phyloP scores from a whole-genome alignment of 2,113 vertebrate species.

The Telmatochromis sp. region DNA sequence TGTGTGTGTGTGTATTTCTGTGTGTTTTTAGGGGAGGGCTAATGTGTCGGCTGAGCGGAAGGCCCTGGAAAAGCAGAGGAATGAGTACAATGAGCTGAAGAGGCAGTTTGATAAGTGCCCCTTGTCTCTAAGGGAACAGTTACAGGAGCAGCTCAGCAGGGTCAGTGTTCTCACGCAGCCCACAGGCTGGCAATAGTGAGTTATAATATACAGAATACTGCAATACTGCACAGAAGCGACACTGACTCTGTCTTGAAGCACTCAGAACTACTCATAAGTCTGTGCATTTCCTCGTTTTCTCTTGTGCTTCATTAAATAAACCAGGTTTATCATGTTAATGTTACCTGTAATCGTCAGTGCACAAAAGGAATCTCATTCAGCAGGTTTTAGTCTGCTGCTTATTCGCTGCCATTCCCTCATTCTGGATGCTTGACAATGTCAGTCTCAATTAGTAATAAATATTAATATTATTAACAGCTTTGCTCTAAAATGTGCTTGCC shows the following conservation, averaged over 20 bases:
- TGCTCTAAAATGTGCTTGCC: conserved; percentile 37
- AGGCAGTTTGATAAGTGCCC: conserved; percentile 96
- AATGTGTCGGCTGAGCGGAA: conserved; percentile 90
- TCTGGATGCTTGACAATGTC: conserved; percentile 3
- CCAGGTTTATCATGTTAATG: not conserved
- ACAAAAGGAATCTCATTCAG: not conserved
- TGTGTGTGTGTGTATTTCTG: conserved; percentile 42
- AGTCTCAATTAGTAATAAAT: not conserved
- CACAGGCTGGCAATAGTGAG: conserved; percentile 65
- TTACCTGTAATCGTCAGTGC: not conserved
- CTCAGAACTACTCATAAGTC: not conserved
- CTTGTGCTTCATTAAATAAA: not conserved
- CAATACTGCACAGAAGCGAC: conserved; percentile 16
- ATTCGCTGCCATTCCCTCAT: not conserved
- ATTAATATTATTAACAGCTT: conserved; percentile 50
- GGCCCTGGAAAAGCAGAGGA: conserved; percentile 88
- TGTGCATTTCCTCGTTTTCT: conserved; percentile 6
- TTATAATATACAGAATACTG: conserved; percentile 46
- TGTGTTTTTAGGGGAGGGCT: conserved; percentile 90
- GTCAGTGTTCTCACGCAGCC: conserved; percentile 84
- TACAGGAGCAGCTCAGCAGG: conserved; percentile 95
- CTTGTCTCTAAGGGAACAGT: conserved; percentile 93
- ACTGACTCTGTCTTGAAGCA: conserved; percentile 15
- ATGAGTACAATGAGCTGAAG: conserved; percentile 90
- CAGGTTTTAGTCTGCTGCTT: not conserved